Base-by-base conservation (phyloP, 2,797 vertebrate genomes). In the Callimico goeldii region DNA sequence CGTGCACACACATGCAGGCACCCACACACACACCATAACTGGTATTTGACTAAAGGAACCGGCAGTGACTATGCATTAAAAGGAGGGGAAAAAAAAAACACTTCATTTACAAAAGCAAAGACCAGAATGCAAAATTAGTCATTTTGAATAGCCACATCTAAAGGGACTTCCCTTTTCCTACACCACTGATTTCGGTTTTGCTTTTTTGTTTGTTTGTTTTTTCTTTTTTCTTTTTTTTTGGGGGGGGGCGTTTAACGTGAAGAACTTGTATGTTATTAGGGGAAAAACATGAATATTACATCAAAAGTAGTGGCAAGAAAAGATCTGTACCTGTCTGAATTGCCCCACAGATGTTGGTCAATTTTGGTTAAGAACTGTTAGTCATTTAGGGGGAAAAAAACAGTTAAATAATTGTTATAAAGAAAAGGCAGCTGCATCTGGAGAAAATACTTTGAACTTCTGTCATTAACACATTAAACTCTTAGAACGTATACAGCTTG, bases 391-490 rank as follows among this genome's bases (percentile, higher is more conserved):
- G 30, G n/a, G 55, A 87, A 41, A 81, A 95, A 97, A 96, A 64
- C 19, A 90, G 90, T 95, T 88, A 98, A 97, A 0, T 97, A 91
- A 97, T 96, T 94, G 96, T 95, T 90, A 46, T 50, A 95, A 96
- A 96, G 84, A 76, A 95, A 96, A 95, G 46, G 57, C 92, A 92
- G 57, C 26, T n/a, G 43, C 67, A 79, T 72, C 82, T 96, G 70
- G 80, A 90, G 83, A 97, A 93, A 82, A 88, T 50, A 95, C 93
- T 94, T 90, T 97, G 67, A 97, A 98, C 97, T 97, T 98, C 93
- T 96, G 93, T 94, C 93, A 95, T 97, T 97, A 97, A 98, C 86
- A 97, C 88, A 96, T 97, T 98, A 94, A 97, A 95, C 97, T 98
- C 96, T 98, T 95, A 97, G 96, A 96, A 98, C 97, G 98, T 58